Percentiles rank a stretch among this genome's conserved stretches.
Conservation (phyloP, 2,797 vertebrate genomes). For the Gymnoscopelus microlampas region DNA sequence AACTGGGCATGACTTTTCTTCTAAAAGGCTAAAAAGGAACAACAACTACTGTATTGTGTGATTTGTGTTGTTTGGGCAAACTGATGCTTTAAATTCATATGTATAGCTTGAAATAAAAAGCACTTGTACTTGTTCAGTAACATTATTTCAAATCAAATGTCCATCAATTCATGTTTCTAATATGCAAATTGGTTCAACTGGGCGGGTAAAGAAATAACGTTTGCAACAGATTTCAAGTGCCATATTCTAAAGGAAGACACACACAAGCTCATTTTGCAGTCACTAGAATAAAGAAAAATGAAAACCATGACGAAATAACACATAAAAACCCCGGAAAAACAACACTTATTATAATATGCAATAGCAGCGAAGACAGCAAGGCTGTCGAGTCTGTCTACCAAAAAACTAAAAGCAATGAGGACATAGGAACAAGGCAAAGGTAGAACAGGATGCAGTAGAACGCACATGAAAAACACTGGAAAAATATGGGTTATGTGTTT, state of each 20-base stretch:
- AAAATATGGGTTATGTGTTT: conserved; percentile 24
- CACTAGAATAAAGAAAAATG: background rate
- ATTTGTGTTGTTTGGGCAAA: too few relatives aligned
- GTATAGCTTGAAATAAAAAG: too few relatives aligned
- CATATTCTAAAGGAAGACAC: too few relatives aligned
- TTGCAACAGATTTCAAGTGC: too few relatives aligned
- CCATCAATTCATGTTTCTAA: too few relatives aligned
- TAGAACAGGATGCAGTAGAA: conserved; percentile 24
- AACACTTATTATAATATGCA: conserved; percentile 41
- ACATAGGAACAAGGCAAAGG: conserved; percentile 25
- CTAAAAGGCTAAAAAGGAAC: conserved; percentile 6
- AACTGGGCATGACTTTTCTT: background rate
- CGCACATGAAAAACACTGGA: conserved; percentile 15
- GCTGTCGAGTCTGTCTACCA: conserved; percentile 37
- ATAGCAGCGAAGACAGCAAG: conserved; percentile 58
- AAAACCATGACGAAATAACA: background rate
- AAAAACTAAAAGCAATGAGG: conserved; percentile 42
- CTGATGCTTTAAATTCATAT: too few relatives aligned
- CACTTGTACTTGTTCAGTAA: too few relatives aligned
- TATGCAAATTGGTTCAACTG: too few relatives aligned
- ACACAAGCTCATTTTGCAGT: background rate
- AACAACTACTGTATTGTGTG: background rate
- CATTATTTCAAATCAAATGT: too few relatives aligned
- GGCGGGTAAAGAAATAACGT: too few relatives aligned
- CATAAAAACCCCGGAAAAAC: conserved; percentile 15